These are phyloP conservation scores for Gymnosoma rotundatum DNA, from an alignment of 2,888 invertebrate genomes.

Conservation along the genomic window DNA sequence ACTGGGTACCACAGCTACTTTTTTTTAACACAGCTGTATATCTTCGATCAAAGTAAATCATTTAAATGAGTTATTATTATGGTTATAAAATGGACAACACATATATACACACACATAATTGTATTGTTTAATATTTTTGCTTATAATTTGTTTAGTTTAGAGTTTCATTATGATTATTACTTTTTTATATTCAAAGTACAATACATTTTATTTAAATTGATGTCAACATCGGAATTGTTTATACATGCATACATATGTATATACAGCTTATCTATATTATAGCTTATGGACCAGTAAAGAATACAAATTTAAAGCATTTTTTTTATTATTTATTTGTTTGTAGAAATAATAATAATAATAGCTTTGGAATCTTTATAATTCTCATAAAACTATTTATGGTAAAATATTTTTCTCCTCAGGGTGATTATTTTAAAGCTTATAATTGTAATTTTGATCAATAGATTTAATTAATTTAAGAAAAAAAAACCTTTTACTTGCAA, in stretches of 20 bases:
- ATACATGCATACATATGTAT: not conserved
- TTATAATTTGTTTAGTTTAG: conserved; percentile 24
- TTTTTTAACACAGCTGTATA: not conserved
- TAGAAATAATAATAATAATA: conserved; percentile 50
- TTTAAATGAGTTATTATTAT: conserved; percentile 50
- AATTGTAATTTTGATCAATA: too few species aligned
- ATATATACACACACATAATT: not conserved
- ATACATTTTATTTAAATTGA: conserved; percentile 52
- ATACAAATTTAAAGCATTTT: conserved; percentile 50
- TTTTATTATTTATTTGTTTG: conserved; percentile 32
- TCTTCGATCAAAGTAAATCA: conserved; percentile 27
- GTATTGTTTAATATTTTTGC: conserved; percentile 7
- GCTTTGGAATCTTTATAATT: conserved; percentile 43
- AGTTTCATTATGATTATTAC: conserved; percentile 15
- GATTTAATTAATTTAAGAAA: too few species aligned
- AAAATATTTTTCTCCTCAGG: conserved; percentile 22
- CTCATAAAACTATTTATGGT: conserved; percentile 33
- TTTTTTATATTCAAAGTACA: conserved; percentile 11
- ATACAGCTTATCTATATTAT: conserved; percentile 2
- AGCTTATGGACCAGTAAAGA: conserved; percentile 50
- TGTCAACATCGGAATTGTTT: conserved; percentile 44
- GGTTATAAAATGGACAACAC: conserved; percentile 19
- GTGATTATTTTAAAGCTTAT: conserved; percentile 4
- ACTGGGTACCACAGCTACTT: too few species aligned
- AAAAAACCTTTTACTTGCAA: too few species aligned